phyloP scores from a whole-genome alignment of 2,888 invertebrate genomes.

The Tribolium freemani region DNA sequence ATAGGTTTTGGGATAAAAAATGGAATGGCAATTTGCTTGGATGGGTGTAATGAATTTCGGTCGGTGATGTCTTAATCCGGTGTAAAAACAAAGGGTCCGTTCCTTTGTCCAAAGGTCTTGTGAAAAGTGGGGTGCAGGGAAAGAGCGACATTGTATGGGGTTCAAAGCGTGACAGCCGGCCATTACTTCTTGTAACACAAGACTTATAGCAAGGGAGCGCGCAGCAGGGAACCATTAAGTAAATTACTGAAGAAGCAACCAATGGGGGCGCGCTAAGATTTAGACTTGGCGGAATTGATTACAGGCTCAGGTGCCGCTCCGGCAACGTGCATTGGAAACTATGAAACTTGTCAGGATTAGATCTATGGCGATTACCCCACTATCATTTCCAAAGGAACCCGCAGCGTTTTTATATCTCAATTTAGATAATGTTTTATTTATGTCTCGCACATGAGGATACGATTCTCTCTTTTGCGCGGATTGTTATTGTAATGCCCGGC shows the following conservation, averaged over 20 bases:
- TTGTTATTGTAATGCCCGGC: not conserved
- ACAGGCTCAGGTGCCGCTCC: slow-evolving; percentile 65
- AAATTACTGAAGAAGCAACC: slow-evolving; percentile 68
- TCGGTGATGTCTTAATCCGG: slow-evolving; percentile 51
- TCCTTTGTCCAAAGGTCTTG: slow-evolving; percentile 43
- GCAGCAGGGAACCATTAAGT: slow-evolving; percentile 69
- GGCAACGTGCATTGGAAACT: slow-evolving; percentile 55
- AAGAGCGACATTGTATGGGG: slow-evolving; percentile 61
- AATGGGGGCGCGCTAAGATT: slow-evolving; percentile 65
- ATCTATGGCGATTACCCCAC: slow-evolving; percentile 50
- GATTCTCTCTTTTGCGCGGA: not conserved
- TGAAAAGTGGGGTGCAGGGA: slow-evolving; percentile 47
- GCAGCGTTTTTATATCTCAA: slow-evolving; percentile 48
- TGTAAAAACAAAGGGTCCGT: slow-evolving; percentile 49
- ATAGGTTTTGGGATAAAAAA: slow-evolving; percentile 46
- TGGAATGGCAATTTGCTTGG: not conserved
- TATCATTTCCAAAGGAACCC: slow-evolving; percentile 14
- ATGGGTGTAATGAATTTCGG: slow-evolving; percentile 37
- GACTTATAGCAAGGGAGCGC: slow-evolving; percentile 66
- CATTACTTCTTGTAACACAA: slow-evolving; percentile 69
- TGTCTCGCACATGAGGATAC: not conserved
- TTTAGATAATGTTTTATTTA: slow-evolving; percentile 50
- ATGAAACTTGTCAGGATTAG: slow-evolving; percentile 49
- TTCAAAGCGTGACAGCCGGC: slow-evolving; percentile 68
- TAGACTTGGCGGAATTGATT: slow-evolving; percentile 67